Evolutionary conservation across 2,113 vertebrate genomes (phyloP).

Genomic region (Stigmatopora nigra): DNA sequence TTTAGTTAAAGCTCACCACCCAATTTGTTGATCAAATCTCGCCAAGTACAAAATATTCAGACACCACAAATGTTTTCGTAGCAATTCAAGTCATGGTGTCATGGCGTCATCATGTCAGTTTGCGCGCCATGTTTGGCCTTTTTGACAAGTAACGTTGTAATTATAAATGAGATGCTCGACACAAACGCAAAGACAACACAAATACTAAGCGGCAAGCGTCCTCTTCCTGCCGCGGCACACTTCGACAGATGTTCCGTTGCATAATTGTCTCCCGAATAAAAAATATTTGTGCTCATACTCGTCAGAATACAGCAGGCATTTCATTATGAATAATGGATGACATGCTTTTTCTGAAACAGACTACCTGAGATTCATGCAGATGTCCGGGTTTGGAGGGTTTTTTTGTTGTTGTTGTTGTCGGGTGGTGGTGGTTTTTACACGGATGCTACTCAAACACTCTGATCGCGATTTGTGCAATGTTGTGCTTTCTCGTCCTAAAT

Average conservation of each 20-base stretch:
- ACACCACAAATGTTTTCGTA: conserved; percentile 24
- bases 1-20: neutral
- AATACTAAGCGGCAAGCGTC: neutral
- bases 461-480: neutral
- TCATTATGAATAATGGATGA: conserved; percentile 45
- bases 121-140: neutral
- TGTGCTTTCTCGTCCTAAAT: neutral
- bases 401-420: neutral
- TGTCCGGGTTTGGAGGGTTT: conserved; percentile 16
- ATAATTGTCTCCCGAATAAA: conserved; percentile 27
- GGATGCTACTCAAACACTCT: neutral
- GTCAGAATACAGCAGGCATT: conserved; percentile 19
- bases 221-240: neutral
- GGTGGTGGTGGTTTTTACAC: neutral
- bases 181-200: neutral
- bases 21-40: neutral
- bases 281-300: conserved; percentile 14
- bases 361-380: conserved; percentile 20
- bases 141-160: conserved; percentile 11
- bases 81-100: conserved; percentile 25
- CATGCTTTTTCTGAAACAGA: conserved; percentile 21
- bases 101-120: too few species aligned
- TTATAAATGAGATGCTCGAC: conserved; percentile 39
- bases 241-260: conserved; percentile 25
- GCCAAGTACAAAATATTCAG: neutral